A percentile compares a stretch with the other conserved stretches of the same genome.
Evolutionary conservation across 1,140 invertebrate genomes (phyloP).

Genomic region (Liolophura sinensis): DNA sequence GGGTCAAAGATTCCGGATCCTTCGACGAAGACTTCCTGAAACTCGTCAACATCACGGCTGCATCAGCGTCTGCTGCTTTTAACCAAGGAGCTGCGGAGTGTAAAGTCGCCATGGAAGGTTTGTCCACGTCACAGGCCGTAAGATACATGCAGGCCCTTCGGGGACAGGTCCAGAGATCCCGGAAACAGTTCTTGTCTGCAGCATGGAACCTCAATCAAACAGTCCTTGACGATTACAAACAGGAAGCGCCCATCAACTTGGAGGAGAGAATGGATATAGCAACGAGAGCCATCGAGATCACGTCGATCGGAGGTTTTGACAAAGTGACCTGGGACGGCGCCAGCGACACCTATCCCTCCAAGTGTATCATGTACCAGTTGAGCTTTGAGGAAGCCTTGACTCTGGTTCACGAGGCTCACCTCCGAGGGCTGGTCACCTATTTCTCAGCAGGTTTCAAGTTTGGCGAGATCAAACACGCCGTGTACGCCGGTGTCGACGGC

Average conservation of each 20-base stretch:
- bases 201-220: slow-evolving; percentile 41
- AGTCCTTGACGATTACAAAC: slow-evolving; percentile 27
- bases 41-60: slow-evolving; percentile 31
- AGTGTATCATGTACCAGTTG: slow-evolving; percentile 42
- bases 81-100: slow-evolving; percentile 34
- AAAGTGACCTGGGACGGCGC: slow-evolving; percentile 36
- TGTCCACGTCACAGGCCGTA: slow-evolving; percentile 31
- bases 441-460: slow-evolving; percentile 41
- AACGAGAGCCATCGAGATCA: slow-evolving; percentile 32
- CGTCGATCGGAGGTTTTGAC: slow-evolving; percentile 33
- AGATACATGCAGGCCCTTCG: slow-evolving; percentile 32
- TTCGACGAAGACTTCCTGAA: slow-evolving; percentile 38
- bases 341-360: slow-evolving; percentile 33
- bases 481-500: slow-evolving; percentile 34
- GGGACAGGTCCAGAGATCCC: slow-evolving; percentile 26
- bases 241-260: slow-evolving; percentile 9
- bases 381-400: slow-evolving; percentile 32
- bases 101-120: slow-evolving; percentile 35
- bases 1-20: slow-evolving; percentile 32
- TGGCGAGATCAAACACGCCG: slow-evolving; percentile 34
- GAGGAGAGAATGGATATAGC: slow-evolving; percentile 31
- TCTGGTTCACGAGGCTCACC: slow-evolving; percentile 34
- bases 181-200: slow-evolving; percentile 32
- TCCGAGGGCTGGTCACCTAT: slow-evolving; percentile 35
- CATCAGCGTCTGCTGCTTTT: slow-evolving; percentile 33